Evolutionary conservation across 2,113 vertebrate genomes (phyloP).

Genomic region (Callipepla squamata): DNA sequence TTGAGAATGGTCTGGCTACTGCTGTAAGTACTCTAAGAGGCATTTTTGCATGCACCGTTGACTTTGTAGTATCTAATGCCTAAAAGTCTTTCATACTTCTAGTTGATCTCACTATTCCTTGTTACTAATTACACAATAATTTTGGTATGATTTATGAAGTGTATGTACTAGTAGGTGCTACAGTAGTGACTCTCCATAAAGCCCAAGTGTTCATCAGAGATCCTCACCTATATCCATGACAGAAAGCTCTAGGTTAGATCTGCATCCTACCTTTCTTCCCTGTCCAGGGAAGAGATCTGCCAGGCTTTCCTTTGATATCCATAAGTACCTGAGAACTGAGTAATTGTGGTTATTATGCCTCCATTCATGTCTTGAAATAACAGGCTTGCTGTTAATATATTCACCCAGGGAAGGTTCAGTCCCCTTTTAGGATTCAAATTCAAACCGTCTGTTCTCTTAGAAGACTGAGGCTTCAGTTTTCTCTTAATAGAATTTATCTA

Average conservation of each 20-base stretch:
- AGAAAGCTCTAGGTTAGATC: not conserved
- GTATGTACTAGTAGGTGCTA: not conserved
- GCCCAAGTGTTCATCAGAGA: not conserved
- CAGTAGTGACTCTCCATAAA: not conserved
- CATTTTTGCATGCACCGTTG: not conserved
- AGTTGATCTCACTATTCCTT: not conserved
- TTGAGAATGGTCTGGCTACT: not conserved
- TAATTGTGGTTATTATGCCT: not conserved
- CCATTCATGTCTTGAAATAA: not conserved
- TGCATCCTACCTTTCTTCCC: not conserved
- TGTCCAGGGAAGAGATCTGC: not conserved
- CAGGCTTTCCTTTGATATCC: not conserved
- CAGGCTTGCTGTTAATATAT: not conserved
- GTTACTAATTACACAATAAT: not conserved
- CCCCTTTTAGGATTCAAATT: not conserved
- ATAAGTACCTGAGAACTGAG: no score
- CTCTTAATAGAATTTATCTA: not conserved
- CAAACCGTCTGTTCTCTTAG: not conserved
- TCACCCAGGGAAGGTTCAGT: not conserved
- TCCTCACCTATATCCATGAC: rapidly evolving
- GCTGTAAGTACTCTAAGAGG: not conserved
- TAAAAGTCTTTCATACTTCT: not conserved
- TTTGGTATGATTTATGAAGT: not conserved
- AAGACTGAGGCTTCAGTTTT: not conserved
- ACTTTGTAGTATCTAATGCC: not conserved